These are phyloP conservation scores for Hyperopisus bebe DNA, from an alignment of 2,113 vertebrate species.

Conservation along the genomic window DNA sequence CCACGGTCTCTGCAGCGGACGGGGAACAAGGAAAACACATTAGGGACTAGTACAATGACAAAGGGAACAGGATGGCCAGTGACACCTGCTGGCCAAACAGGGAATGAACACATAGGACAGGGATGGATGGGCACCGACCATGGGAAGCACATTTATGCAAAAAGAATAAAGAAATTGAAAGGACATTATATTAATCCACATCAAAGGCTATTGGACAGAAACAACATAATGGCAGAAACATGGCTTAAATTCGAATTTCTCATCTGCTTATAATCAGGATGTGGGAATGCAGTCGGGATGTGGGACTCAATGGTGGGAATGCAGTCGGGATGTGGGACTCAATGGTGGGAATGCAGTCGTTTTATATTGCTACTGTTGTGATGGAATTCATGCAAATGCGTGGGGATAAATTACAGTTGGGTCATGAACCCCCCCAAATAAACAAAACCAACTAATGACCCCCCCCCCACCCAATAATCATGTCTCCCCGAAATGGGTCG, in stretches of 20 bases:
- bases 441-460: too few species aligned
- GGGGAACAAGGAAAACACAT: background rate
- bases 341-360: background rate
- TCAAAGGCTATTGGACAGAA: background rate
- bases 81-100: background rate
- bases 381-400: background rate
- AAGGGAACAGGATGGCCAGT: background rate
- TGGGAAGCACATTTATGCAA: background rate
- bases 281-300: too few species aligned
- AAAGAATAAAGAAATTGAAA: background rate
- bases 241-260: background rate
- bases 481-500: too few species aligned
- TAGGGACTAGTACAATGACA: background rate
- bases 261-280: background rate
- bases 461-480: too few species aligned
- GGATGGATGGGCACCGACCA: background rate
- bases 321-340: background rate
- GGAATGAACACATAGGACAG: background rate
- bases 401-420: too few species aligned
- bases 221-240: background rate
- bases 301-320: background rate
- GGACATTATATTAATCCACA: background rate
- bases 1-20: background rate
- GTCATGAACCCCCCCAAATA: too few species aligned
- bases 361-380: background rate